Conservation (phyloP, 1,140 invertebrate genomes). For the Venturia canescens region DNA sequence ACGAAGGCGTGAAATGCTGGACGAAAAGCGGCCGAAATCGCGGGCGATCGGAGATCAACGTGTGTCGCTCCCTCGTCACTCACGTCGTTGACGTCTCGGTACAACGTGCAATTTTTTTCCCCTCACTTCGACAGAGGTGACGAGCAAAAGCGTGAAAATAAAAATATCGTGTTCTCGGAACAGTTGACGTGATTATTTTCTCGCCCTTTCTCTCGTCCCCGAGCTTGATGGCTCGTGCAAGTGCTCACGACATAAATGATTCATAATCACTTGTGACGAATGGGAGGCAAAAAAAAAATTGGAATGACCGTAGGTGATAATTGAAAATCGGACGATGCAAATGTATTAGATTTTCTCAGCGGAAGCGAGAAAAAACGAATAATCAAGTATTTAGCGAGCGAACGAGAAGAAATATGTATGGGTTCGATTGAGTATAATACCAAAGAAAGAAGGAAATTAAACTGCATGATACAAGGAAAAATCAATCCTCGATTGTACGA, state of each 20-base stretch:
- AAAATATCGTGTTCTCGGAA: slow-evolving; percentile 12
- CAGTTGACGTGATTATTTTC: slow-evolving; percentile 19
- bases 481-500: neutral
- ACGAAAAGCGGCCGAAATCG: neutral
- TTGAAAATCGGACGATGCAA: slow-evolving; percentile 17
- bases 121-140: neutral
- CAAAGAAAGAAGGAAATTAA: neutral
- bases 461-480: neutral
- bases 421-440: neutral
- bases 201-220: neutral
- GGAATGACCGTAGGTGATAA: slow-evolving; percentile 1
- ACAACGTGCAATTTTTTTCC: neutral
- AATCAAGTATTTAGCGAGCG: neutral
- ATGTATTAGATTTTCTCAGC: slow-evolving; percentile 13
- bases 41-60: neutral
- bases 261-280: neutral
- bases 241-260: slow-evolving; percentile 28
- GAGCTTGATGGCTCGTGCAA: neutral
- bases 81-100: slow-evolving; percentile 4
- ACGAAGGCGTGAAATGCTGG: neutral
- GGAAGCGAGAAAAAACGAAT: neutral
- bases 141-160: neutral
- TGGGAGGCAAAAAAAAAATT: slow-evolving; percentile 20
- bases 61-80: neutral
- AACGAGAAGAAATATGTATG: neutral